Percentiles rank a stretch among this genome's conserved stretches.
Conservation (phyloP, 2,888 invertebrate species). For the Spodoptera picta region DNA sequence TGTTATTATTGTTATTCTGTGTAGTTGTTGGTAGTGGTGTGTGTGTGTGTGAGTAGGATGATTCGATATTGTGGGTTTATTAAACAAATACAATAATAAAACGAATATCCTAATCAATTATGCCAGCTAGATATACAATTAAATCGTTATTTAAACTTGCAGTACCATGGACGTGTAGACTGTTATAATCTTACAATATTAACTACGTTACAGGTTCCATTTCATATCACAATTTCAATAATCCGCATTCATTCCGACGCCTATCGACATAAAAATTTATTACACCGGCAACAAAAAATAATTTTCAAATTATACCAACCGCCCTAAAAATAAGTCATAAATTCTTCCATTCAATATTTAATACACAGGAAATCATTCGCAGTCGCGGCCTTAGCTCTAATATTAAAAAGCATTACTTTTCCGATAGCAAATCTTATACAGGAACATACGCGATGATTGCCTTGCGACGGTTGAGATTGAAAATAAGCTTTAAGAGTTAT, state of each 20-base stretch:
- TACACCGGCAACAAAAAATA: slow-evolving; percentile 52
- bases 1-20: slow-evolving; percentile 3
- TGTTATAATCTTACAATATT: slow-evolving; percentile 26
- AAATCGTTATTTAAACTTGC: too few species aligned
- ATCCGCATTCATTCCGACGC: slow-evolving; percentile 52
- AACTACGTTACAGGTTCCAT: slow-evolving; percentile 34
- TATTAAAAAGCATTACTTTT: slow-evolving; percentile 70
- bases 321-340: slow-evolving; percentile 63
- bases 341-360: slow-evolving; percentile 70
- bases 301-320: slow-evolving; percentile 56
- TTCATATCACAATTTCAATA: slow-evolving; percentile 50
- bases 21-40: background rate
- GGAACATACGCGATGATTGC: slow-evolving; percentile 58
- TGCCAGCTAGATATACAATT: too few species aligned
- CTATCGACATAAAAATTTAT: slow-evolving; percentile 59
- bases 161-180: background rate
- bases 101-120: too few species aligned
- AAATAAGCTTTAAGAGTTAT: slow-evolving; percentile 21
- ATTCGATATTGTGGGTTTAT: background rate
- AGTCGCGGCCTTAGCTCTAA: slow-evolving; percentile 61
- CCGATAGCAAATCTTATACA: slow-evolving; percentile 62
- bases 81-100: too few species aligned
- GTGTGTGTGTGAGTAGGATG: too few species aligned
- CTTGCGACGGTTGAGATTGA: slow-evolving; percentile 9
- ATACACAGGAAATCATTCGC: slow-evolving; percentile 70